Evolutionary conservation across 1,140 invertebrate genomes (phyloP), one percentile per base, ranked within the genome.

Genomic region (Lethocerus indicus): DNA sequence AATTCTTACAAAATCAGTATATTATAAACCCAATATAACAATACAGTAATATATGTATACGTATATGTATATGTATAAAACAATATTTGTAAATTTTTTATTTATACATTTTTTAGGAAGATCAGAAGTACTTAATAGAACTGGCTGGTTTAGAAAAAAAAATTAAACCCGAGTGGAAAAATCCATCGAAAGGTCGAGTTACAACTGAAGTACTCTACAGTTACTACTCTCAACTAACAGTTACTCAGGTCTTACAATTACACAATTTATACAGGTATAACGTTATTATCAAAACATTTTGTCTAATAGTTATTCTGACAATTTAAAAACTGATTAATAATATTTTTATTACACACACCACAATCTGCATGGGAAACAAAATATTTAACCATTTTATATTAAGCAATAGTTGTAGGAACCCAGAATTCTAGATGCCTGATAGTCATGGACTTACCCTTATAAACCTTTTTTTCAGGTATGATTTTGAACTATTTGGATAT

Each of bases 401-500:
- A n/a, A n/a, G n/a, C n/a, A n/a, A n/a, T n/a, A n/a, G n/a, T n/a
- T n/a, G n/a, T n/a, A n/a, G n/a, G n/a, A n/a, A n/a, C n/a, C n/a
- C n/a, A n/a, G n/a, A n/a, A n/a, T n/a, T n/a, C n/a, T n/a, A n/a
- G n/a, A n/a, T n/a, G n/a, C n/a, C n/a, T n/a, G n/a, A n/a, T n/a
- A n/a, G n/a, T n/a, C n/a, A n/a, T n/a, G n/a, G n/a, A 21, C 5
- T 13, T 23, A 42, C 16, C 3, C 9, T 7, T 41, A 41, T 41
- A 21, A 3, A 21, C 13, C 24, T 41, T 21, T 21, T 28, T 50
- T 50, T 1, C 40, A 50, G 48, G 63, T 78, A 83, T 58, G 86
- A 90, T 64, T 89, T 89, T 65, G 74, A 83, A 61, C 67, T 89
- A 25, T 89, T 89, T 65, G 81, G 80, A 60, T 90, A 88, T 58